A percentile compares a stretch with the other conserved stretches of the same genome.
Conservation (phyloP, 2,888 invertebrate species). For the Lithophane leautieri region DNA sequence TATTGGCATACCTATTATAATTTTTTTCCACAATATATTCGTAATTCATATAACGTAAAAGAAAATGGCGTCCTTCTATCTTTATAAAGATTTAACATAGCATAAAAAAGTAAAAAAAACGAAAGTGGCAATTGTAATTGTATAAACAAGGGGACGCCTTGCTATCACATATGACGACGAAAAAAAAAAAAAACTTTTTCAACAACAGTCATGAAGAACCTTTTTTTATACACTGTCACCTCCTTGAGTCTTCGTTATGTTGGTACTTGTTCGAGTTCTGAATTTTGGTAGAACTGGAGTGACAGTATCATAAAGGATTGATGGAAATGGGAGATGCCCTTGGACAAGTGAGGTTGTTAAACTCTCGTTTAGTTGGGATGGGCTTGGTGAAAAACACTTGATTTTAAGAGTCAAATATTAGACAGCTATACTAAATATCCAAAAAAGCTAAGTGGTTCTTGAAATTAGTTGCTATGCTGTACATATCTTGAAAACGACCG, state of each 20-base stretch:
- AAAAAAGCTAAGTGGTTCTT: not conserved
- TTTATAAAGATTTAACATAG: slow-evolving; percentile 10
- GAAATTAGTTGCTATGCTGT: not conserved
- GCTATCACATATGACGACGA: slow-evolving; percentile 19
- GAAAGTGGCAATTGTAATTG: slow-evolving; percentile 27
- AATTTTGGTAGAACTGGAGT: slow-evolving; percentile 32
- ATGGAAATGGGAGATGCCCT: slow-evolving; percentile 16
- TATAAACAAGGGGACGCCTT: slow-evolving; percentile 42
- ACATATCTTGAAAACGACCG: not conserved
- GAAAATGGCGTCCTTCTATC: slow-evolving; percentile 12
- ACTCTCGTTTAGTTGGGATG: not conserved
- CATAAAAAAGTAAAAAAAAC: slow-evolving; percentile 10
- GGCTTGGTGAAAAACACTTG: not conserved
- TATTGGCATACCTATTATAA: slow-evolving; percentile 1
- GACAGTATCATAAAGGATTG: slow-evolving; percentile 26
- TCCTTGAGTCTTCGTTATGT: slow-evolving; percentile 40
- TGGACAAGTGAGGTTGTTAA: slow-evolving; percentile 11
- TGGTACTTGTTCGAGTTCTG: slow-evolving; percentile 38
- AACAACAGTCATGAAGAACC: slow-evolving; percentile 9
- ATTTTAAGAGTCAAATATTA: not conserved
- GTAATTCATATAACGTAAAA: slow-evolving; percentile 5
- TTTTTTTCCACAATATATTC: not conserved
- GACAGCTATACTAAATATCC: too few species aligned
- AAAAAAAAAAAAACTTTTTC: slow-evolving; percentile 22
- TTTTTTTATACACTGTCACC: slow-evolving; percentile 35